phyloP scores from a whole-genome alignment of 2,888 invertebrate genomes.

The Nesidiocoris tenuis region DNA sequence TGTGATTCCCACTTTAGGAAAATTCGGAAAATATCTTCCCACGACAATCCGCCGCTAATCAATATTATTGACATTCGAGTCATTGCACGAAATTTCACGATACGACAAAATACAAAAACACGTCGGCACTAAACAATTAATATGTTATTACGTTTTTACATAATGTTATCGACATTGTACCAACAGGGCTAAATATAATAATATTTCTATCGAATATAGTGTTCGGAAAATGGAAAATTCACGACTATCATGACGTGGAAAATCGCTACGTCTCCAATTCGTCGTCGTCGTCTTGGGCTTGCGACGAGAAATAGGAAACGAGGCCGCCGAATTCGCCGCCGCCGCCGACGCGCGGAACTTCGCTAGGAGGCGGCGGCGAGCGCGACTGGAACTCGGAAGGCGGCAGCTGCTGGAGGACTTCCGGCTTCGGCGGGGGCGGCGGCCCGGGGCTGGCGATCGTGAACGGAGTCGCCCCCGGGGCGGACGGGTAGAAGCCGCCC shows the following conservation, averaged over 20 bases:
- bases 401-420: slow-evolving; percentile 48
- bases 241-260: not conserved
- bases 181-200: not conserved
- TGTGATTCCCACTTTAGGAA: no score
- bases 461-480: slow-evolving; percentile 50
- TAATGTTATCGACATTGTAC: not conserved
- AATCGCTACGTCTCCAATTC: slow-evolving; percentile 56
- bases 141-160: no score
- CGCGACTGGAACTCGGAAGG: slow-evolving; percentile 21
- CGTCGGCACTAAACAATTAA: not conserved
- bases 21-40: no score
- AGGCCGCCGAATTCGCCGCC: slow-evolving; percentile 81
- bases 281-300: slow-evolving; percentile 76
- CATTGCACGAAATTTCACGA: not conserved
- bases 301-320: slow-evolving; percentile 89
- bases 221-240: not conserved
- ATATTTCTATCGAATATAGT: not conserved
- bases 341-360: slow-evolving; percentile 56
- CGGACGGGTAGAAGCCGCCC: slow-evolving; percentile 50
- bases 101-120: not conserved
- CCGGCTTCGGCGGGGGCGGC: slow-evolving; percentile 50
- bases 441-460: slow-evolving; percentile 47
- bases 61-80: not conserved
- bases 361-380: slow-evolving; percentile 54
- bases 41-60: not conserved